Evolutionary conservation across 35 echinoderm and acorn worm species (phyloP).

Genomic region (Apostichopus japonicus): DNA sequence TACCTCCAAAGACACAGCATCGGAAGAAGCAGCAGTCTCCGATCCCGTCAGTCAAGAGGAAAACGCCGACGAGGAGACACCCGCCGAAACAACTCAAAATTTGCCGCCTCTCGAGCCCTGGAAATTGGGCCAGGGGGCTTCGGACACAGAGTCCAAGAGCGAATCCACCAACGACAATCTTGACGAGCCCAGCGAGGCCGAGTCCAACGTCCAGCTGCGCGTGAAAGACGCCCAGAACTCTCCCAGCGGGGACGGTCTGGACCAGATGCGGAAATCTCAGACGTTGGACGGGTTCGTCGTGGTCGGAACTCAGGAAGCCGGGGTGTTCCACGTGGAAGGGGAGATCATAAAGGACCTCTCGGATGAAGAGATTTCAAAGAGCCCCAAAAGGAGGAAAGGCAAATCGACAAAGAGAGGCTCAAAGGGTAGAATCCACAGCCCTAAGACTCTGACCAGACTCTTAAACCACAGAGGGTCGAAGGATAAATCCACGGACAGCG

Average conservation of each 20-base stretch:
- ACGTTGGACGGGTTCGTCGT: slow-evolving; percentile 81
- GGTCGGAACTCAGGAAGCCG: slow-evolving; percentile 48
- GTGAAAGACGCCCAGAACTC: not conserved
- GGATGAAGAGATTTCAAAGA: slow-evolving; percentile 44
- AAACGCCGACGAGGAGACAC: not conserved
- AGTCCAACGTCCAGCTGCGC: not conserved
- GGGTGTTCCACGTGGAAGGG: not conserved
- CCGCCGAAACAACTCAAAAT: not conserved
- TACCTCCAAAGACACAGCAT: not conserved
- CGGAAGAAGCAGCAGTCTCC: not conserved
- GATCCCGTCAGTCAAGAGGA: not conserved
- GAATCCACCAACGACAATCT: not conserved
- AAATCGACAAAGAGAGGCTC: slow-evolving; percentile 29
- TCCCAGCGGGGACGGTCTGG: slow-evolving; percentile 25
- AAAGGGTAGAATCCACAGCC: slow-evolving; percentile 65
- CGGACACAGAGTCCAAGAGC: slow-evolving; percentile 47
- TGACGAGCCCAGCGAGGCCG: slow-evolving; percentile 22
- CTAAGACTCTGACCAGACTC: slow-evolving; percentile 67
- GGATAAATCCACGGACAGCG: slow-evolving; percentile 62
- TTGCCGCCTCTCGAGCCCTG: not conserved
- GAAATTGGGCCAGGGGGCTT: slow-evolving; percentile 9
- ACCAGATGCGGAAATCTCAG: slow-evolving; percentile 66
- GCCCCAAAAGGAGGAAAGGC: slow-evolving; percentile 33
- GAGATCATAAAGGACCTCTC: slow-evolving; percentile 20
- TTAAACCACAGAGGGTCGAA: slow-evolving; percentile 49